Conservation (phyloP, 2,113 vertebrate genomes). For the Pangasianodon gigas region DNA sequence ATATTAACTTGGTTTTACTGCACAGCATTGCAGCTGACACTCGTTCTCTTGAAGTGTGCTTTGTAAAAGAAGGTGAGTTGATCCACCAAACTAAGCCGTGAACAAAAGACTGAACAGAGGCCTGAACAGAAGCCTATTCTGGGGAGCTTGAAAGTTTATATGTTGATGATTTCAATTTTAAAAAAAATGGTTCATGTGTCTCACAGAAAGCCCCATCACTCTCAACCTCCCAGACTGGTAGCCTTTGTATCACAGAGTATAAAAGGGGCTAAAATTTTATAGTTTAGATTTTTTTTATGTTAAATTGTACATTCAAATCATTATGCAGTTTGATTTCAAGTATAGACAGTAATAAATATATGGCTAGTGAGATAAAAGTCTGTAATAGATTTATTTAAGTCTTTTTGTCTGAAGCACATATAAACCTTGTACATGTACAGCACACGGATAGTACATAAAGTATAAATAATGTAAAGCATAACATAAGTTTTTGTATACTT, state of each 20-base stretch:
- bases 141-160: not conserved
- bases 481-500: not conserved
- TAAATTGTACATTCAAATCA: not conserved
- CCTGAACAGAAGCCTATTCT: not conserved
- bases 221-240: not conserved
- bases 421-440: not conserved
- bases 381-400: not conserved
- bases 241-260: not conserved
- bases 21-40: not conserved
- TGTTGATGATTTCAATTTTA: not conserved
- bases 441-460: not conserved
- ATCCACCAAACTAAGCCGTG: not conserved
- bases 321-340: not conserved
- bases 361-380: not conserved
- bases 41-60: not conserved
- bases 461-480: not conserved
- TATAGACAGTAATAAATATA: not conserved
- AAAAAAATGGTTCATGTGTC: not conserved
- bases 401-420: not conserved
- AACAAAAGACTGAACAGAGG: not conserved
- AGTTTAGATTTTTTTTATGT: not conserved
- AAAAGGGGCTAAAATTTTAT: not conserved
- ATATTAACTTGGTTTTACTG: not conserved
- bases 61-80: not conserved
- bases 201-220: not conserved